Conservation (phyloP, 2,797 vertebrate species). For the Pyrocephalus nanus region DNA sequence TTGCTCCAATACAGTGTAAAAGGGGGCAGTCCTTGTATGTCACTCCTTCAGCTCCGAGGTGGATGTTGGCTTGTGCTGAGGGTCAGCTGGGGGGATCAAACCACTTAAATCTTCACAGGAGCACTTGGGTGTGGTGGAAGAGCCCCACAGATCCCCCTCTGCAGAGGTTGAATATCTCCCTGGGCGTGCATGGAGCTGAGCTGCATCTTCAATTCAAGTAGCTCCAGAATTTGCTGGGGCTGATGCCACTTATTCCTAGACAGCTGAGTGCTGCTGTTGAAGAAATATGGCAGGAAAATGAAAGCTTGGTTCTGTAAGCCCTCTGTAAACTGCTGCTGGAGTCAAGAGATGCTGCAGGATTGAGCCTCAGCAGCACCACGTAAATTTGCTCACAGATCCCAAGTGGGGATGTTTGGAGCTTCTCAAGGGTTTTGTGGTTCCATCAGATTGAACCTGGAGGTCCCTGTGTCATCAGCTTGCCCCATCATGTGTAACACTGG, state of each 20-base stretch:
- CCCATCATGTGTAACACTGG: fast-evolving
- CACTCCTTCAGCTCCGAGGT: fast-evolving
- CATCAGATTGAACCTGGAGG: not conserved
- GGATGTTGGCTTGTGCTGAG: not conserved
- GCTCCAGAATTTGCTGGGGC: not conserved
- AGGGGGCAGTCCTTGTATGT: not conserved
- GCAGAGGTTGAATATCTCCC: not conserved
- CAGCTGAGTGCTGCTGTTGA: not conserved
- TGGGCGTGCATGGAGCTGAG: not conserved
- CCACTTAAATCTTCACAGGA: not conserved
- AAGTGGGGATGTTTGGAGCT: not conserved
- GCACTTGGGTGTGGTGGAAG: not conserved
- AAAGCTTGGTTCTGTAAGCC: not conserved
- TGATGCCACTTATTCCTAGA: not conserved
- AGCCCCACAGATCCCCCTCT: not conserved
- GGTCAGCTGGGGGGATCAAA: not conserved
- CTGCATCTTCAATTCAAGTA: not conserved
- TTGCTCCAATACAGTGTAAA: not conserved
- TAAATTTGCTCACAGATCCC: not conserved
- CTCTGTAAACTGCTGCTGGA: not conserved
- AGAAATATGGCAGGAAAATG: not conserved
- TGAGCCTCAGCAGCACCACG: not conserved
- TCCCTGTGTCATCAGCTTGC: not conserved
- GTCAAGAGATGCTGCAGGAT: not conserved
- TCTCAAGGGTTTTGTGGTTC: not conserved